Base-by-base conservation (phyloP, 2,113 vertebrate genomes). In the Paedocypris sp. region DNA sequence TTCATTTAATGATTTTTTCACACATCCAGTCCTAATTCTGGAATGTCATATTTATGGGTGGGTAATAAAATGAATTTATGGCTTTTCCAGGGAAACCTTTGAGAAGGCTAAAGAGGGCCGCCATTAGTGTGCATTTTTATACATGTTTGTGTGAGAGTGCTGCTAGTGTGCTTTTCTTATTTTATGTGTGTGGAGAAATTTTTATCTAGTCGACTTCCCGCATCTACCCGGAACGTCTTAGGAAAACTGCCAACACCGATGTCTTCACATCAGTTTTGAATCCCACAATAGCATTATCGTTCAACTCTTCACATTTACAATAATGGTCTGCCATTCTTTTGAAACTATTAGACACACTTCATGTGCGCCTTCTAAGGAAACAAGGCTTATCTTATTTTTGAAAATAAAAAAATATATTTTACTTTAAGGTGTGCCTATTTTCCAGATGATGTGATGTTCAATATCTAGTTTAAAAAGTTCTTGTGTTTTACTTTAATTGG, bases 41-140 rank as follows among this genome's bases (percentile, higher is more conserved):
- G 86, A 88, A 90, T 88, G 86, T 87, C 83, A 80, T 85, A 87
- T 91, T 91, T 89, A 88, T 72, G 86, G 86, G 80, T 33, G 25
- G 53, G 64, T 80, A 74, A 79, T 89, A 82, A 89, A 87, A 84
- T 53, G 38, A 56, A 80, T 82, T 85, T 85, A 82, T 73, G 74
- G 65, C 69, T 82, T 84, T 83, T 88, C 83, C 78, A 85, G 80
- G 77, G 59, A 67, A 66, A 67, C 19, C 56, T 61, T 73, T 74
- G 75, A 74, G 78, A 69, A 80, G 70, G 62, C 67, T 65, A 64
- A 67, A 45, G 51, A 72, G 41, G 39, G 35, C 32, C 33, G 53
- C 26, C 10, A 50, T 67, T 42, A 50, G 29, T 53, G 31, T 52
- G 46, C 35, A 58, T 61, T 32, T 64, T 18, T 45, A 32, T 60